Percentiles rank a stretch among this genome's conserved stretches.
Conservation (phyloP, 2,113 vertebrate genomes). For the Sinocyclocheilus rhinocerous region DNA sequence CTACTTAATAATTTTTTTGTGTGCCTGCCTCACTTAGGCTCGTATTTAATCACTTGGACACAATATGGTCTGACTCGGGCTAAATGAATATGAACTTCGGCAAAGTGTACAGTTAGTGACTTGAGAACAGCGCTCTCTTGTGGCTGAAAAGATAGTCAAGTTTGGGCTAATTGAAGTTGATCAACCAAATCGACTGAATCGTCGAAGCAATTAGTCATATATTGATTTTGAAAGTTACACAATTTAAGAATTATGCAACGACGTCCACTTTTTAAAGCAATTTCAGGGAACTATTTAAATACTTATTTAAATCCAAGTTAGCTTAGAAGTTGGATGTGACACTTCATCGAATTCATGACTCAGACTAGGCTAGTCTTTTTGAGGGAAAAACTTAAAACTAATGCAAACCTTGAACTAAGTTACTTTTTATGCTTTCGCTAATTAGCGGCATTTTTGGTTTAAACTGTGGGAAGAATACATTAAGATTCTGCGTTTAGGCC, state of each 20-base stretch:
- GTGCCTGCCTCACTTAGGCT: not conserved
- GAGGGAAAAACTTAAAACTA: not conserved
- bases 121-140: slow-evolving; percentile 8
- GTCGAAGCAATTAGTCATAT: not conserved
- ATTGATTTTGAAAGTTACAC: not conserved
- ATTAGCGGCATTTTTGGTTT: not conserved
- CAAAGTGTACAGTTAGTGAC: not conserved
- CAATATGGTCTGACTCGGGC: not conserved
- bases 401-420: not conserved
- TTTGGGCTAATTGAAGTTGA: not conserved
- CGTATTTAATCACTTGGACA: not conserved
- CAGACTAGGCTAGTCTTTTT: too few relatives aligned
- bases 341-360: not conserved
- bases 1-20: not conserved
- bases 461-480: not conserved
- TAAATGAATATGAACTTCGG: not conserved
- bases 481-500: not conserved
- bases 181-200: not conserved
- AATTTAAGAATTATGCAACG: not conserved
- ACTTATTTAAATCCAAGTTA: too few relatives aligned
- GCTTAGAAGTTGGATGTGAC: too few relatives aligned
- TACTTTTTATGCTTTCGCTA: not conserved
- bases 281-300: not conserved
- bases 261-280: not conserved
- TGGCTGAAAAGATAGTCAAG: not conserved